Evolutionary conservation across 2,113 vertebrate species (phyloP), one percentile per base, ranked within the genome.

Genomic region (Eleginops maclovinus): DNA sequence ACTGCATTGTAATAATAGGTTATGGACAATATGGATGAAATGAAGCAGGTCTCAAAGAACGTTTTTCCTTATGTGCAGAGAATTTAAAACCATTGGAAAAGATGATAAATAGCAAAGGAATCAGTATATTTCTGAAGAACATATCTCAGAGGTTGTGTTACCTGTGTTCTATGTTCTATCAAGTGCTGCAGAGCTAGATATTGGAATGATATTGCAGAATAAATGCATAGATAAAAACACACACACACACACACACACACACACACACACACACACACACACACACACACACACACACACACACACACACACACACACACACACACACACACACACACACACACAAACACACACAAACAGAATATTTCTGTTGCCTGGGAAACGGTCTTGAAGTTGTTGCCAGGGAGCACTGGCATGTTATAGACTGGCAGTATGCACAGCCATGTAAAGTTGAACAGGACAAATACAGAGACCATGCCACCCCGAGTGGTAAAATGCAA

Each of bases 381-480:
- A 82, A 88, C 74, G 0, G 67, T 78, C 79, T 70, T 72, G 72
- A 82, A 67, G 76, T 43, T 21, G 68, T 72, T 87, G 26, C 72
- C 47, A 65, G 7, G 62, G 24, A 71, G 54, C 49, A 49, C 22
- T 64, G 44, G 59, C 53, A 60, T 60, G 49, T 17, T 75, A 64
- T 62, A 75, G 24, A 68, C 60, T n/a, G 44, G 36, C 60, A 10
- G 36, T 47, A 68, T 67, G 28, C 41, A 59, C 53, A 62, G 6
- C 36, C 11, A 51, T 79, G 28, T 59, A 69, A 79, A 72, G 56
- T 40, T 71, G 36, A 72, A 72, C 21, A 41, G 24, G 43, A 56
- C 43, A 85, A 72, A 75, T 56, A 41, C 19, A 15, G 13, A 63
- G 9, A 10, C 40, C 8, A 55, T 74, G 21, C 54, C 72, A 58